Percentiles rank a stretch among this genome's conserved stretches.
Evolutionary conservation across 2,888 invertebrate species (phyloP).

Genomic region (Cyclophora punctaria): DNA sequence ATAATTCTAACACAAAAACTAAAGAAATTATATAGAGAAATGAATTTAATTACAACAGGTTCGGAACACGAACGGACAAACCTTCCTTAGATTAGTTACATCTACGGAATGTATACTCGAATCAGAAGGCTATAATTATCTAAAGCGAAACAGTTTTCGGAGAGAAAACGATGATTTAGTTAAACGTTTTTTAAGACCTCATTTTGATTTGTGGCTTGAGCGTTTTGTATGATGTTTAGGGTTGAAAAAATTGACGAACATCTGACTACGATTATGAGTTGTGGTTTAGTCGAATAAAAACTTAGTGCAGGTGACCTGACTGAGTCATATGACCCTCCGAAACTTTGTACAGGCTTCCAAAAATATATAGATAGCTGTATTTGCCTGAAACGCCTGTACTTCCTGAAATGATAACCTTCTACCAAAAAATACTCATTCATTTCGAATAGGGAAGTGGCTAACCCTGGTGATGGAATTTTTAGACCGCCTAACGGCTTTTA

Average conservation of each 20-base stretch:
- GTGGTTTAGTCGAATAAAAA: background rate
- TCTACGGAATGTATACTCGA: slow-evolving; percentile 43
- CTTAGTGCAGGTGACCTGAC: too few relatives aligned
- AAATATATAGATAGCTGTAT: too few relatives aligned
- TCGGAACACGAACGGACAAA: slow-evolving; percentile 16
- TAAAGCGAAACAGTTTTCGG: slow-evolving; percentile 63
- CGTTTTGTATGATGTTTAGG: slow-evolving; percentile 34
- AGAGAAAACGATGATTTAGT: slow-evolving; percentile 67
- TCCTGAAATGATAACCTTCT: too few relatives aligned
- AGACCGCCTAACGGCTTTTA: too few relatives aligned
- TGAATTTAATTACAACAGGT: slow-evolving; percentile 14
- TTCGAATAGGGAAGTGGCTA: too few relatives aligned
- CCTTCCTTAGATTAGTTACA: slow-evolving; percentile 43
- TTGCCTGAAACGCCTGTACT: too few relatives aligned
- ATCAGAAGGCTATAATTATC: slow-evolving; percentile 67
- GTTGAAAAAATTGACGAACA: slow-evolving; percentile 23
- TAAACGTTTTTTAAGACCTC: slow-evolving; percentile 63
- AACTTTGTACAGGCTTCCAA: too few relatives aligned
- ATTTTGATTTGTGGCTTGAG: slow-evolving; percentile 68
- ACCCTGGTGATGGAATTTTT: too few relatives aligned
- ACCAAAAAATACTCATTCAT: too few relatives aligned
- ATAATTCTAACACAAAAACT: background rate
- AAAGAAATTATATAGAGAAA: slow-evolving; percentile 14
- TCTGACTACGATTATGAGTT: slow-evolving; percentile 4
- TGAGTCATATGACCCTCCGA: too few relatives aligned